Evolutionary conservation across 2,113 vertebrate species (phyloP).

Genomic region (Brachyistius frenatus): DNA sequence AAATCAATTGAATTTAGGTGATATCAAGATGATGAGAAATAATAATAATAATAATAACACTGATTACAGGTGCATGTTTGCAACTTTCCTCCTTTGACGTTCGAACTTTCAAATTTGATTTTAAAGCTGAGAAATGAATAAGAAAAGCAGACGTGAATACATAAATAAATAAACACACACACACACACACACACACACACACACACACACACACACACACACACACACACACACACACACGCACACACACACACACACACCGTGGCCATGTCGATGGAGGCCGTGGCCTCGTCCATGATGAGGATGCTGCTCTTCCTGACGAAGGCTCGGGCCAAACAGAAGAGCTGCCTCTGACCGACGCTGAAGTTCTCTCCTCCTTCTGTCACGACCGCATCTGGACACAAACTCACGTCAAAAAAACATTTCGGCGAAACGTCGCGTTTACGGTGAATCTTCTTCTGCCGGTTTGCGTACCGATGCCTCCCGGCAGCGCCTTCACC

Average conservation of each 20-base stretch:
- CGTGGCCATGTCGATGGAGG: constrained; percentile 98
- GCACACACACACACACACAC: constrained; percentile 77
- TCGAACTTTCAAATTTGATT: too few relatives aligned
- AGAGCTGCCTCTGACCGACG: constrained; percentile 96
- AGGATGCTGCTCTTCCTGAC: constrained; percentile 98
- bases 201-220: constrained; percentile 70
- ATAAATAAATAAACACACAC: too few relatives aligned
- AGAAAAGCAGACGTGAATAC: too few relatives aligned
- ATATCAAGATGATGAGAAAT: too few relatives aligned
- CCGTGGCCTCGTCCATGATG: constrained; percentile 99
- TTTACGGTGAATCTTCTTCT: background rate
- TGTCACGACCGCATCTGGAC: constrained; percentile 89
- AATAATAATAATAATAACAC: too few relatives aligned
- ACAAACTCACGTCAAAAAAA: background rate
- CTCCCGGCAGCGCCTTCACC: constrained; percentile 95
- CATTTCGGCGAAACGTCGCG: too few relatives aligned
- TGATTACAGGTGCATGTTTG: too few relatives aligned
- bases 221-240: constrained; percentile 36
- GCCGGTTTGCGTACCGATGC: constrained; percentile 86
- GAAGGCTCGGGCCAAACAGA: constrained; percentile 96
- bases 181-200: constrained; percentile 36
- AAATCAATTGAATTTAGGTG: too few relatives aligned
- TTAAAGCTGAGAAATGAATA: too few relatives aligned
- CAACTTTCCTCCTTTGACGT: too few relatives aligned
- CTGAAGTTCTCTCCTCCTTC: constrained; percentile 99